Conservation (phyloP, 1,140 invertebrate genomes). For the Dryas iulia region DNA sequence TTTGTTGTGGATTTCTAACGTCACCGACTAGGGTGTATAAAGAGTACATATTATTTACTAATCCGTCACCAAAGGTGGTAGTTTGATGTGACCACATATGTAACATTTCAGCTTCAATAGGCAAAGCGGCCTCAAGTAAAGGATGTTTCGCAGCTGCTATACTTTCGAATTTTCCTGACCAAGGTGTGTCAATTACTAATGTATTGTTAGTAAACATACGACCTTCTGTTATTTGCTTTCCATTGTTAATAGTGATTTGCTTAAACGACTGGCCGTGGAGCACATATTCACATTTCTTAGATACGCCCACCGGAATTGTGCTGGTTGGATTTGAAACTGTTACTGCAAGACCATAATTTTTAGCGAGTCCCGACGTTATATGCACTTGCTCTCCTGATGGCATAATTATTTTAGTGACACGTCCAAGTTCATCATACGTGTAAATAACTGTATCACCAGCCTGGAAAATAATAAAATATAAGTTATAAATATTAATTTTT, state of each 20-base stretch:
- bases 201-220: constrained; percentile 89
- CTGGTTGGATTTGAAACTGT: constrained; percentile 82
- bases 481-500: background rate
- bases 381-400: constrained; percentile 94
- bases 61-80: constrained; percentile 86
- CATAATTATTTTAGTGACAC: constrained; percentile 90
- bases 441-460: constrained; percentile 94
- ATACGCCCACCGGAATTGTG: constrained; percentile 72
- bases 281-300: constrained; percentile 81
- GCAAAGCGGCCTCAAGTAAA: constrained; percentile 90
- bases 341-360: constrained; percentile 87
- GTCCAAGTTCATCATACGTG: constrained; percentile 92
- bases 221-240: constrained; percentile 85
- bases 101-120: constrained; percentile 95
- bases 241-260: constrained; percentile 82
- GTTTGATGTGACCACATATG: constrained; percentile 92
- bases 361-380: constrained; percentile 87
- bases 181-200: constrained; percentile 85
- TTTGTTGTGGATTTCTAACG: constrained; percentile 90
- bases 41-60: constrained; percentile 89
- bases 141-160: constrained; percentile 92
- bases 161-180: constrained; percentile 86
- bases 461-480: constrained; percentile 66
- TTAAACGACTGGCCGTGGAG: constrained; percentile 81
- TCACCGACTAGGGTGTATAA: constrained; percentile 90